phyloP scores from a whole-genome alignment of 2,888 invertebrate genomes.

The Cephus pygmeus region DNA sequence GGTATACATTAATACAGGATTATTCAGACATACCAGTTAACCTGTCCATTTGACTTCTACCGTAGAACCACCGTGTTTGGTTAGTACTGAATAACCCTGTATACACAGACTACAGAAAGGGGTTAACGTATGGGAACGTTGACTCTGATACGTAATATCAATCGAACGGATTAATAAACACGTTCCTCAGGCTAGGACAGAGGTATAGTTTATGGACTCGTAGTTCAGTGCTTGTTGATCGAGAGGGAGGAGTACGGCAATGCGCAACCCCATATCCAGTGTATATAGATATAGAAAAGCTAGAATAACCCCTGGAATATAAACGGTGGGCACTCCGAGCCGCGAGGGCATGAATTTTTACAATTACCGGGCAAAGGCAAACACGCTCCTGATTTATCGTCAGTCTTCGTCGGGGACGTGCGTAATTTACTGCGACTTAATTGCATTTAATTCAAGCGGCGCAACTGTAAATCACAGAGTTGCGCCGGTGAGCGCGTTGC shows the following conservation, averaged over 20 bases:
- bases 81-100: neutral
- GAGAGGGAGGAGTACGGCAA: neutral
- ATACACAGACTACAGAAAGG: neutral
- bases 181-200: neutral
- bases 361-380: constrained; percentile 35
- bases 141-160: neutral
- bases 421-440: constrained; percentile 57
- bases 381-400: constrained; percentile 51
- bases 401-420: constrained; percentile 10
- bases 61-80: too few relatives aligned
- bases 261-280: neutral
- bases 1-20: too few relatives aligned
- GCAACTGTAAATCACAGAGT: constrained; percentile 56
- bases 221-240: neutral
- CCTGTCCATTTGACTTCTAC: too few relatives aligned
- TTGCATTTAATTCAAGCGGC: constrained; percentile 57
- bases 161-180: constrained; percentile 2
- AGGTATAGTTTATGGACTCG: neutral
- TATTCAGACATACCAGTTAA: too few relatives aligned
- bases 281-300: neutral
- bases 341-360: neutral
- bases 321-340: neutral
- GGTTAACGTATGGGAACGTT: neutral
- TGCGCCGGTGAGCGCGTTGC: constrained; percentile 38
- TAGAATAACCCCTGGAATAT: neutral